Conservation (phyloP, 2,113 vertebrate species). For the Rattus rattus region DNA sequence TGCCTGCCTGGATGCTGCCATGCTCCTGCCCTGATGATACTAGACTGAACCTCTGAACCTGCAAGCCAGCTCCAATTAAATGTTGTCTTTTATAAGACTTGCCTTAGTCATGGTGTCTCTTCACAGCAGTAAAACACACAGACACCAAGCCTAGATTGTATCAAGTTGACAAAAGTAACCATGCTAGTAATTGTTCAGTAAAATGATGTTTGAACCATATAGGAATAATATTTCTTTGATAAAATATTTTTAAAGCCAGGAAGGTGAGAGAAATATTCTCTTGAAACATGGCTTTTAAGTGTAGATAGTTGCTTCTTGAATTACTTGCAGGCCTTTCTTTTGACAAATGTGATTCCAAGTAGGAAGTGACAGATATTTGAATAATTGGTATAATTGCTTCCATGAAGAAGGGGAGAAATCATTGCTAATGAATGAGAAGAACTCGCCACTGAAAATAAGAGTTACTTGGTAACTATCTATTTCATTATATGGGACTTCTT, state of each 20-base stretch:
- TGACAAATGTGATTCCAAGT: neutral
- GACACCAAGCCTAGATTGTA: neutral
- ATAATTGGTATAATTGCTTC: neutral
- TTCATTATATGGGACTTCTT: neutral
- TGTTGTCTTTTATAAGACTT: too few species aligned
- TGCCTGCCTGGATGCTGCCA: too few species aligned
- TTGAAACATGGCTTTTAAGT: conserved; percentile 1
- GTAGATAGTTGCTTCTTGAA: neutral
- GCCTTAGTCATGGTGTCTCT: too few species aligned
- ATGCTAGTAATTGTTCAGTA: conserved; percentile 12
- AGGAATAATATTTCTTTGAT: neutral
- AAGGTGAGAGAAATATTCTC: conserved; percentile 7
- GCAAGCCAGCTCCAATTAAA: too few species aligned
- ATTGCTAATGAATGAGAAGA: neutral
- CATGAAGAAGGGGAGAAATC: neutral
- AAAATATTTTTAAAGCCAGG: neutral
- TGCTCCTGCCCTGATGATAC: too few species aligned
- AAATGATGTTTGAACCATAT: neutral
- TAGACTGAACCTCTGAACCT: too few species aligned
- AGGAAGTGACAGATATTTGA: neutral
- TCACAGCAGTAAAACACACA: too few species aligned
- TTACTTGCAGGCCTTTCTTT: neutral
- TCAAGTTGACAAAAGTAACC: neutral
- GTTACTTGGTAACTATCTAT: neutral
- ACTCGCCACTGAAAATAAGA: conserved; percentile 1